Evolutionary conservation across 2,113 vertebrate species (phyloP).

Genomic region (Cricetomys ansorgei): DNA sequence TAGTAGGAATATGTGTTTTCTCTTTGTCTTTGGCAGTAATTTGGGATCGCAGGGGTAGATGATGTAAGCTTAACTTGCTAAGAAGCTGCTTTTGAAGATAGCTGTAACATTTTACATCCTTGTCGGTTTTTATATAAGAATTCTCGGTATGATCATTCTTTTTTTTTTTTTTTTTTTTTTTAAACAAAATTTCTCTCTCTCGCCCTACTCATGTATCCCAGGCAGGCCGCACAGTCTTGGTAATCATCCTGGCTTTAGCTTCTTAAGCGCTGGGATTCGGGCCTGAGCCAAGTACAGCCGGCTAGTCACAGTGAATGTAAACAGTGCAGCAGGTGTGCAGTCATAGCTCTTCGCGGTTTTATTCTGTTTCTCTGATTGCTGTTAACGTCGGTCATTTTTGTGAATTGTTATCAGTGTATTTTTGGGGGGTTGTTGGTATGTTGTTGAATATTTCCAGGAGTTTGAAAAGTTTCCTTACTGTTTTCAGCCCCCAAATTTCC

Average conservation of each 20-base stretch:
- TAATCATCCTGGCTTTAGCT: too few relatives aligned
- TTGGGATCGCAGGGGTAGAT: background rate
- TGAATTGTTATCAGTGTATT: background rate
- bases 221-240: too few relatives aligned
- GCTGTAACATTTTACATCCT: background rate
- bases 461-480: background rate
- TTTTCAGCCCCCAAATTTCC: background rate
- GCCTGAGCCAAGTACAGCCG: too few relatives aligned
- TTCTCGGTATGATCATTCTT: background rate
- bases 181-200: too few relatives aligned
- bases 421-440: too few relatives aligned
- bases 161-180: too few relatives aligned
- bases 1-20: background rate
- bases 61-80: background rate
- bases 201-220: too few relatives aligned
- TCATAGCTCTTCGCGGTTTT: too few relatives aligned
- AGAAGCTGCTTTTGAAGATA: background rate
- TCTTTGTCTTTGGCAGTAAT: background rate
- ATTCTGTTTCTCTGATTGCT: background rate
- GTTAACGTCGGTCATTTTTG: background rate
- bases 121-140: background rate
- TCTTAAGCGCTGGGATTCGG: too few relatives aligned
- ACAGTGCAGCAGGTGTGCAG: too few relatives aligned
- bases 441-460: background rate
- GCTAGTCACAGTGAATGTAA: too few relatives aligned